Conservation (phyloP, 2,888 invertebrate genomes). For the Callyntrura sp. region DNA sequence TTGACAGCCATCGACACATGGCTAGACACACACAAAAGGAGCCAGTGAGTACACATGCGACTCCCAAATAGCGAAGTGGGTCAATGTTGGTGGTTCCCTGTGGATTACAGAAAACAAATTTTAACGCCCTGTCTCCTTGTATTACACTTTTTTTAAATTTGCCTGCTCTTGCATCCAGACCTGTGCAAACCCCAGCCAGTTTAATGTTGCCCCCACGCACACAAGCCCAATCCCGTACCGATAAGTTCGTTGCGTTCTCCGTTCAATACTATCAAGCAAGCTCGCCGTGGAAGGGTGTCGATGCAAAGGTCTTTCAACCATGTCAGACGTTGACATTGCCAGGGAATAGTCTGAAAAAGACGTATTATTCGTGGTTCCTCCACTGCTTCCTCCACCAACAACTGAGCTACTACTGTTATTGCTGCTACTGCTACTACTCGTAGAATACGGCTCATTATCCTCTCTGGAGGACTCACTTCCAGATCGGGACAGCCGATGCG, state of each 20-base stretch:
- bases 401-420: background rate
- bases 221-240: conserved; percentile 91
- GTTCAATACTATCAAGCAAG: conserved; percentile 82
- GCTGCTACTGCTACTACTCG: conserved; percentile 10
- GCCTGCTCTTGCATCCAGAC: conserved; percentile 83
- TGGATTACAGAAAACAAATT: conserved; percentile 52
- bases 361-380: background rate
- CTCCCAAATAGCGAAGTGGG: conserved; percentile 89
- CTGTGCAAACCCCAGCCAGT: conserved; percentile 91
- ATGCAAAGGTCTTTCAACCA: conserved; percentile 28
- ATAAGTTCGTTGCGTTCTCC: conserved; percentile 88
- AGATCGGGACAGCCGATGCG: conserved; percentile 25
- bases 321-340: conserved; percentile 57
- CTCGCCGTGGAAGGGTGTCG: conserved; percentile 77
- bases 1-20: conserved; percentile 90
- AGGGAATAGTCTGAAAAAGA: conserved; percentile 63
- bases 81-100: conserved; percentile 88
- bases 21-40: conserved; percentile 90
- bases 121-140: background rate
- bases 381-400: background rate
- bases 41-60: conserved; percentile 91
- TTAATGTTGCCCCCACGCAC: conserved; percentile 90
- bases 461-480: conserved; percentile 58
- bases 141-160: background rate
- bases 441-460: conserved; percentile 43